Evolutionary conservation across 2,797 vertebrate species (phyloP).

Genomic region (Pitangus sulphuratus): DNA sequence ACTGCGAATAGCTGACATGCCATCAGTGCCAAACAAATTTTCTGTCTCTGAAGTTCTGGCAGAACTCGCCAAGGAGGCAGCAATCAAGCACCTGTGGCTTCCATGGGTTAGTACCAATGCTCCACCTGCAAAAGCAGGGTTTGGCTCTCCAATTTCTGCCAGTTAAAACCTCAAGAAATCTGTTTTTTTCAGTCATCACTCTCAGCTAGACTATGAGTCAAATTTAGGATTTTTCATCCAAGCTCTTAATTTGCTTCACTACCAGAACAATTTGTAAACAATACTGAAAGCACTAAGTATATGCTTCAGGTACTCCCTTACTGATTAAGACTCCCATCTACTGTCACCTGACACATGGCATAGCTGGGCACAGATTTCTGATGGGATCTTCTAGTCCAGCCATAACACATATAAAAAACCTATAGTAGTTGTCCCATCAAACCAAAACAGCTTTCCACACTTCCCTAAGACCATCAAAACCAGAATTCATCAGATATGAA

Average conservation of each 20-base stretch:
- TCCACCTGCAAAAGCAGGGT: not conserved
- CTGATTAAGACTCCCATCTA: not conserved
- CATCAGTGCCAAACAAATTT: not conserved
- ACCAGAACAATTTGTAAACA: not conserved
- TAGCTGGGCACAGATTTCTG: not conserved
- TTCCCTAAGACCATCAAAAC: not conserved
- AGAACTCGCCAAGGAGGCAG: not conserved
- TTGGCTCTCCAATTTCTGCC: not conserved
- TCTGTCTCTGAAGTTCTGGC: not conserved
- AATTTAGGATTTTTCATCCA: not conserved
- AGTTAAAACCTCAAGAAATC: not conserved
- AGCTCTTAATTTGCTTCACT: not conserved
- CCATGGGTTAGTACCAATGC: not conserved
- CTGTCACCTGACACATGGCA: not conserved
- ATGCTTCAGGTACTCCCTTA: not conserved
- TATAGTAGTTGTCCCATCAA: not conserved
- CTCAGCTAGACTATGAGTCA: not conserved
- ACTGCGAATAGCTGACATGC: not conserved
- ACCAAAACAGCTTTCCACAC: not conserved
- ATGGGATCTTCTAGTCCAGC: not conserved
- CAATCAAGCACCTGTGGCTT: not conserved
- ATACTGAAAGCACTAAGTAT: not conserved
- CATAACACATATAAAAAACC: not conserved
- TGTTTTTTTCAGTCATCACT: not conserved
- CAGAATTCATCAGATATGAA: not conserved